These are phyloP conservation scores for Drosophila carrolli DNA, from an alignment of 1,140 invertebrate genomes.

Conservation along the genomic window DNA sequence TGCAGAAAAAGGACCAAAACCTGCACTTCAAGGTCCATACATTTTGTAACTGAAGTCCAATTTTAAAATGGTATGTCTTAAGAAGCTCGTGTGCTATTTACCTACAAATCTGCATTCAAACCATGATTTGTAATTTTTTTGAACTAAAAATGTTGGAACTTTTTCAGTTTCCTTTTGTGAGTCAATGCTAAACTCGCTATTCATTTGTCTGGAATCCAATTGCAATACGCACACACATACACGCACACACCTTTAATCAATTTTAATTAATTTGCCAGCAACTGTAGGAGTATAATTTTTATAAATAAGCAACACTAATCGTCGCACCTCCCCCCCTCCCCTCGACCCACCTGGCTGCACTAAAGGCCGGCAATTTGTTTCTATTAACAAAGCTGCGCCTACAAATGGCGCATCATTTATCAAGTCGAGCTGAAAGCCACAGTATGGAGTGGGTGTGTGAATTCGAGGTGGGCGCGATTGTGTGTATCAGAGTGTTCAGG, in stretches of 20 bases:
- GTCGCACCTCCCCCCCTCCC: constrained; percentile 32
- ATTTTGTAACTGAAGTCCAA: too few species aligned
- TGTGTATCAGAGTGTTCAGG: constrained; percentile 2
- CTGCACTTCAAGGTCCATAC: too few species aligned
- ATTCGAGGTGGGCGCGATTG: constrained; percentile 6
- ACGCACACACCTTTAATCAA: constrained; percentile 57
- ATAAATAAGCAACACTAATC: constrained; percentile 79
- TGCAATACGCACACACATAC: constrained; percentile 4
- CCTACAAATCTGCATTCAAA: too few species aligned
- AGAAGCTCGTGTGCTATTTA: too few species aligned
- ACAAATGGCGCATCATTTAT: constrained; percentile 78
- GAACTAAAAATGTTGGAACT: too few species aligned
- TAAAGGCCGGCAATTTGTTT: constrained; percentile 75
- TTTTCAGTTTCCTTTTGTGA: background rate
- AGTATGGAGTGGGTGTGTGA: constrained; percentile 18
- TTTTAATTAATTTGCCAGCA: constrained; percentile 74
- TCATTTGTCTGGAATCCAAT: background rate
- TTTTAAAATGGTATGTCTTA: too few species aligned
- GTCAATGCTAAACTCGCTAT: background rate
- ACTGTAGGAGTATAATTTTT: constrained; percentile 63
- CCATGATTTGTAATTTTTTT: too few species aligned
- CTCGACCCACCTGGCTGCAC: constrained; percentile 12
- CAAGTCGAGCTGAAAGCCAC: constrained; percentile 52
- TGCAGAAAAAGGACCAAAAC: too few species aligned
- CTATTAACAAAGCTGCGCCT: constrained; percentile 80